Base-by-base conservation (phyloP, 2,113 vertebrate species). In the Brachirus orientalis region DNA sequence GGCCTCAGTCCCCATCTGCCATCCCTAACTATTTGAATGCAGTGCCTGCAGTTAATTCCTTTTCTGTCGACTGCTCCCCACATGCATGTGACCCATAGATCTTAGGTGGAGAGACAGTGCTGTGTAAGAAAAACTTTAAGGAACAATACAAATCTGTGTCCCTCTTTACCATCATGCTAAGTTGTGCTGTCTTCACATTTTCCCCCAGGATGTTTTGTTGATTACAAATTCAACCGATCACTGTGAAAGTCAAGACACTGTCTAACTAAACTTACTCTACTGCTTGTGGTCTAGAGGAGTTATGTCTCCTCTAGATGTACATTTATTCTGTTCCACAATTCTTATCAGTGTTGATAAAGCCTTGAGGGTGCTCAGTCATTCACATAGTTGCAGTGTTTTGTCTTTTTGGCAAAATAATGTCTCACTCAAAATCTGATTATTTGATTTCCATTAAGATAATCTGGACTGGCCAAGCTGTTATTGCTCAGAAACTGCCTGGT, bases 391-490 rank as follows among this genome's bases (percentile, higher is more conserved):
- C 33, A 60, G 46, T 36, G n/a, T 47, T 74, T 83, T 82, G 72
- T 80, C 56, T 38, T 6, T 65, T 61, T 80, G 84, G 68, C 77
- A 86, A 75, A 84, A 52, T 57, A 73, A 86, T 61, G 50, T 63
- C 72, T 77, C 67, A 22, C 68, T 75, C 56, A 69, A 63, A 86
- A 90, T 86, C 73, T 50, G 68, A 85, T 90, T 87, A 73, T 10
- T 44, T 16, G 1, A 11, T 56, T 65, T 73, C 68, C 71, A 84
- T 88, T 90, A 73, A 86, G 88, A 78, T 88, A 86, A 88, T 80
- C 45, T 65, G 11, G 16, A 45, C 69, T 17, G 36, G 68, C 69
- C 63, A 58, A 36, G 53, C 72, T 60, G 73, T 57, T 54, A 33
- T 48, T 38, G 58, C 54, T 67, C 1, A 10, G 60, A 74, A 67